phyloP scores from a whole-genome alignment of 2,113 vertebrate genomes.

The Gallinago paraguaiae region DNA sequence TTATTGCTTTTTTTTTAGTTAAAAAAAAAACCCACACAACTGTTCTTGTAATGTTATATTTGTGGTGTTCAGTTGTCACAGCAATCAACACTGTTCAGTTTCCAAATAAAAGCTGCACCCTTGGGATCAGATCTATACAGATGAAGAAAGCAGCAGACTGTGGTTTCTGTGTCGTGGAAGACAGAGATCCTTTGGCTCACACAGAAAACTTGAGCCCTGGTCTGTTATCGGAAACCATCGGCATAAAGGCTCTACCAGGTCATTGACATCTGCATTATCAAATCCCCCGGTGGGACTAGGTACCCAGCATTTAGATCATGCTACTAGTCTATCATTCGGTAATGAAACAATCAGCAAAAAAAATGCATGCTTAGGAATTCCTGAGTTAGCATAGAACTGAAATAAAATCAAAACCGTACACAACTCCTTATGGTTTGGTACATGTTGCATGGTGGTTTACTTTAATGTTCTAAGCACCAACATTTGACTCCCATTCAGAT shows the following conservation, averaged over 20 bases:
- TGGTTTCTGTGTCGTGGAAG: neutral
- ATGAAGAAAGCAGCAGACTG: neutral
- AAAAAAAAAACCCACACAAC: neutral
- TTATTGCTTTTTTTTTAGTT: neutral
- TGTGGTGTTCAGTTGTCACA: neutral
- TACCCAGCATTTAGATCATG: neutral
- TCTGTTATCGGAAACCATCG: conserved; percentile 14
- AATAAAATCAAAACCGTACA: neutral
- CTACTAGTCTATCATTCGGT: neutral
- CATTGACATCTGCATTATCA: neutral
- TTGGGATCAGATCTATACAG: neutral
- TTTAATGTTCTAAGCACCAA: conserved; percentile 4
- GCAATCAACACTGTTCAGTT: neutral
- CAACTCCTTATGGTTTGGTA: neutral
- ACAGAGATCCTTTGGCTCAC: neutral
- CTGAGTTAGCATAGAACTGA: neutral
- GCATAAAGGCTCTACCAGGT: neutral
- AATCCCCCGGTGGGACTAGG: neutral
- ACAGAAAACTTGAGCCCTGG: neutral
- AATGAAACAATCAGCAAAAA: neutral
- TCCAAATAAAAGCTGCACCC: neutral
- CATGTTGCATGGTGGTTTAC: neutral
- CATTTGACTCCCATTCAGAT: neutral
- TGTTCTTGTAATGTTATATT: neutral
- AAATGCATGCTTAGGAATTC: neutral